Conservation (phyloP, 2,113 vertebrate genomes). For the Conger conger region DNA sequence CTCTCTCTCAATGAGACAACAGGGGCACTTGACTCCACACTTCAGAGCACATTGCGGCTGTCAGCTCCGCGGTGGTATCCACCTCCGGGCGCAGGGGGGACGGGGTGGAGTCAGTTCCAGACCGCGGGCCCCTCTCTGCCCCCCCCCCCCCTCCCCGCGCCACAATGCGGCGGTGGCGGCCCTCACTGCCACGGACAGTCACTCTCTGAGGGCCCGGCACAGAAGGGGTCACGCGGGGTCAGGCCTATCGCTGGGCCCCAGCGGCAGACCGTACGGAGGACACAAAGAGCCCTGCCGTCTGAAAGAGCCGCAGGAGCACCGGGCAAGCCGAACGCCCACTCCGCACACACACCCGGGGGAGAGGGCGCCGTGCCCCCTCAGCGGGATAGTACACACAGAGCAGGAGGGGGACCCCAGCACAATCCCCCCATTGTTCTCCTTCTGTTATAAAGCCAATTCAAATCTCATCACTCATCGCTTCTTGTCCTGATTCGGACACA, state of each 20-base stretch:
- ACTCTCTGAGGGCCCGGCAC: constrained; percentile 85
- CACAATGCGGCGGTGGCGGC: constrained; percentile 56
- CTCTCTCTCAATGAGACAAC: constrained; percentile 74
- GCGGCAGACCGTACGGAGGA: constrained; percentile 7
- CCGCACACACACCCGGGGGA: constrained; percentile 9
- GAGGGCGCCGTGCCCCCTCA: not conserved
- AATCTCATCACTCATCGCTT: constrained; percentile 63
- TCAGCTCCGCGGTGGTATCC: constrained; percentile 79
- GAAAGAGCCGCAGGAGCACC: constrained; percentile 19
- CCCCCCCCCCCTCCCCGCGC: not conserved
- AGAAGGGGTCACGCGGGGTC: constrained; percentile 87
- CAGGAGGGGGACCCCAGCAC: constrained; percentile 66
- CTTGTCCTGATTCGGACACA: constrained; percentile 59
- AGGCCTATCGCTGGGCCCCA: constrained; percentile 71
- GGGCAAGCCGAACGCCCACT: constrained; percentile 18
- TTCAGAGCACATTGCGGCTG: constrained; percentile 96
- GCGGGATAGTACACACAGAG: constrained; percentile 41
- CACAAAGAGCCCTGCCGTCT: constrained; percentile 32
- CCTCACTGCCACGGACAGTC: constrained; percentile 91
- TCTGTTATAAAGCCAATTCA: constrained; percentile 72
- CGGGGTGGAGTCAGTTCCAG: constrained; percentile 40
- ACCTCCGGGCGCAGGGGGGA: constrained; percentile 58
- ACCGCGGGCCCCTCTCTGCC: constrained; percentile 75
- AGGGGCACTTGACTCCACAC: constrained; percentile 85
- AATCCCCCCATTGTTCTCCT: constrained; percentile 72